These are phyloP conservation scores for Lysandra bellargus DNA, from an alignment of 2,888 invertebrate species.

Conservation along the genomic window DNA sequence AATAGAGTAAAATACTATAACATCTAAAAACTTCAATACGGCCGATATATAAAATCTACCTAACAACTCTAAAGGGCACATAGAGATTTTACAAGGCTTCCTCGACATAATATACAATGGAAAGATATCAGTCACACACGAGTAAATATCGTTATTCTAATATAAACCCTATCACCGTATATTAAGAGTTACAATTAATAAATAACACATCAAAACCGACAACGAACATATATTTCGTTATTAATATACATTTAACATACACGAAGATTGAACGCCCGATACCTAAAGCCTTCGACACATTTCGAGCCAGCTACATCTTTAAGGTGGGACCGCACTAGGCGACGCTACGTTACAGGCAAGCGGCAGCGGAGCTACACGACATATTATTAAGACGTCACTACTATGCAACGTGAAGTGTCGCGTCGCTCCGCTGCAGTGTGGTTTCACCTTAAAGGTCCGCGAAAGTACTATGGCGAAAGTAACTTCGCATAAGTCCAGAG, in stretches of 20 bases:
- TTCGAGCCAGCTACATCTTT: no score
- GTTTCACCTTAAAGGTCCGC: not conserved
- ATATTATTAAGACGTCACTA: no score
- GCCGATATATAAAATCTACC: slow-evolving; percentile 50
- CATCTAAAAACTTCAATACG: slow-evolving; percentile 37
- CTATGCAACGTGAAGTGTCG: no score
- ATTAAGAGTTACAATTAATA: slow-evolving; percentile 23
- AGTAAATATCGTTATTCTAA: slow-evolving; percentile 33
- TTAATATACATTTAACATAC: not conserved
- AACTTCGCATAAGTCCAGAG: not conserved
- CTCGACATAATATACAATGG: slow-evolving; percentile 32
- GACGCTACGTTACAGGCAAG: no score
- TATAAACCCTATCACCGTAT: slow-evolving; percentile 29
- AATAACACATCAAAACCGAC: slow-evolving; percentile 30
- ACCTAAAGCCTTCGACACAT: not conserved
- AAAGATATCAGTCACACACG: slow-evolving; percentile 33
- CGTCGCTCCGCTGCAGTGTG: not conserved
- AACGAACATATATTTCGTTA: not conserved
- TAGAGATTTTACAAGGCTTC: slow-evolving; percentile 36
- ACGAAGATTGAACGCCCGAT: not conserved
- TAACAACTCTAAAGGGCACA: slow-evolving; percentile 47
- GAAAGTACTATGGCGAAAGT: not conserved
- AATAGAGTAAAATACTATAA: slow-evolving; percentile 33
- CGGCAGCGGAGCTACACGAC: no score
- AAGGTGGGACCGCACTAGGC: no score